Conservation (phyloP, 2,888 invertebrate species). For the Lasioglossum marginatum region DNA sequence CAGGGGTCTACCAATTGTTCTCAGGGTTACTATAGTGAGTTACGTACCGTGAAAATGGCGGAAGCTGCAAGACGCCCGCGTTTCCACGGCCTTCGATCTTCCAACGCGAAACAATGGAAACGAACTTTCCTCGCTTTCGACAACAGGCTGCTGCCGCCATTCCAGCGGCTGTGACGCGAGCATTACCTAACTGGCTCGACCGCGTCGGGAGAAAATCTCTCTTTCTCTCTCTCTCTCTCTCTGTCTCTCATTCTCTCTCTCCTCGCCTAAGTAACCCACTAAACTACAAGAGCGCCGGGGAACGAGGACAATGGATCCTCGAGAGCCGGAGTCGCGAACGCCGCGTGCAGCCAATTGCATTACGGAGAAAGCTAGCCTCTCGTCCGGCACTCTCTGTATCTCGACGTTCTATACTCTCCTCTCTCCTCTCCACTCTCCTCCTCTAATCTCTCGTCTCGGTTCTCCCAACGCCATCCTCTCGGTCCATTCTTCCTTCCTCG, state of each 20-base stretch:
- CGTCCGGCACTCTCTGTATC: not conserved
- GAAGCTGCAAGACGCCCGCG: slow-evolving; percentile 21
- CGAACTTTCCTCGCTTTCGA: slow-evolving; percentile 51
- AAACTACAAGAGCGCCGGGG: slow-evolving; percentile 77
- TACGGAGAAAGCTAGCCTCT: slow-evolving; percentile 69
- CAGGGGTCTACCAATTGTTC: not conserved
- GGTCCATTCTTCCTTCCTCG: not conserved
- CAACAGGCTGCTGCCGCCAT: not conserved
- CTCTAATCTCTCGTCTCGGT: not conserved
- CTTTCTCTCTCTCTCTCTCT: too few species aligned
- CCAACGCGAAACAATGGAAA: slow-evolving; percentile 47
- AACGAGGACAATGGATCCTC: slow-evolving; percentile 80
- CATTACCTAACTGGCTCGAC: slow-evolving; percentile 71
- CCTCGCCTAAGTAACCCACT: slow-evolving; percentile 78
- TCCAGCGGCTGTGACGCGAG: slow-evolving; percentile 55
- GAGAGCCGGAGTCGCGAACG: slow-evolving; percentile 58
- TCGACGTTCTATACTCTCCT: not conserved
- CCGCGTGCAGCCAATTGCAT: slow-evolving; percentile 65
- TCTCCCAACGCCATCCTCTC: not conserved
- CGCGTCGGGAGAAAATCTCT: slow-evolving; percentile 68
- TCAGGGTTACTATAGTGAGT: not conserved
- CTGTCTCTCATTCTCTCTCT: slow-evolving; percentile 36
- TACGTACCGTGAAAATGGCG: slow-evolving; percentile 8
- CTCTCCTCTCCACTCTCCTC: not conserved
- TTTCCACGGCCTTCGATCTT: slow-evolving; percentile 49